Conservation (phyloP, 2,888 invertebrate genomes). For the Caenorhabditis sulstoni region DNA sequence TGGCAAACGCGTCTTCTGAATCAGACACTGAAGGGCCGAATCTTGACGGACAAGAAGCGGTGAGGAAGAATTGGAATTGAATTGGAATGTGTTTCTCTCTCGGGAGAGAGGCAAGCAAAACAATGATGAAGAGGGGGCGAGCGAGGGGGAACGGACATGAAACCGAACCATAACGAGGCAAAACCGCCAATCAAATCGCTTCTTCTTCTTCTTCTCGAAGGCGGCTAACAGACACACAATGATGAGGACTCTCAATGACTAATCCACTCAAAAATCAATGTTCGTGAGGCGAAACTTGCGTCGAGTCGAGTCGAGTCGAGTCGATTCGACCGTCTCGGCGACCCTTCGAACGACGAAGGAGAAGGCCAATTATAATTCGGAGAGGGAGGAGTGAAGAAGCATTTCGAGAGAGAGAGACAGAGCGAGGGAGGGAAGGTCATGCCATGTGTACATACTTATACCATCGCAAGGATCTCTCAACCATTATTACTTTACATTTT, state of each 20-base stretch:
- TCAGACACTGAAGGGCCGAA: too few species aligned
- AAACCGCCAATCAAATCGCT: conserved; percentile 33
- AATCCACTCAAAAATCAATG: conserved; percentile 32
- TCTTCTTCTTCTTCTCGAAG: neutral
- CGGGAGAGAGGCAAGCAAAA: conserved; percentile 21
- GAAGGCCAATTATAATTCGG: neutral
- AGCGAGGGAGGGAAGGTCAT: too few species aligned
- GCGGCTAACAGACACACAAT: conserved; percentile 14
- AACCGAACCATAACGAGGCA: conserved; percentile 36
- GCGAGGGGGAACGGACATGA: conserved; percentile 1
- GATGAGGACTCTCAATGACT: conserved; percentile 29
- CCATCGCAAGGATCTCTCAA: conserved; percentile 36
- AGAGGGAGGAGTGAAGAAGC: conserved; percentile 22
- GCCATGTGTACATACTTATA: conserved; percentile 57
- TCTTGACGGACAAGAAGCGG: neutral
- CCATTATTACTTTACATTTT: conserved; percentile 42
- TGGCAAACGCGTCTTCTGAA: conserved; percentile 20
- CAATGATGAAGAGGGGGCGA: conserved; percentile 18
- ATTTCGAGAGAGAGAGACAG: too few species aligned
- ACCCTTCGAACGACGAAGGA: neutral
- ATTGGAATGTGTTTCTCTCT: conserved; percentile 3
- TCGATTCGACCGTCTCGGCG: neutral
- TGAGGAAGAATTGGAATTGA: conserved; percentile 33
- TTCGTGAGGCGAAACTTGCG: neutral
- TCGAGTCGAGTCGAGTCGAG: too few species aligned